These are phyloP conservation scores for Oncorhynchus mykiss DNA, from an alignment of 2,113 vertebrate species.

Conservation along the genomic window DNA sequence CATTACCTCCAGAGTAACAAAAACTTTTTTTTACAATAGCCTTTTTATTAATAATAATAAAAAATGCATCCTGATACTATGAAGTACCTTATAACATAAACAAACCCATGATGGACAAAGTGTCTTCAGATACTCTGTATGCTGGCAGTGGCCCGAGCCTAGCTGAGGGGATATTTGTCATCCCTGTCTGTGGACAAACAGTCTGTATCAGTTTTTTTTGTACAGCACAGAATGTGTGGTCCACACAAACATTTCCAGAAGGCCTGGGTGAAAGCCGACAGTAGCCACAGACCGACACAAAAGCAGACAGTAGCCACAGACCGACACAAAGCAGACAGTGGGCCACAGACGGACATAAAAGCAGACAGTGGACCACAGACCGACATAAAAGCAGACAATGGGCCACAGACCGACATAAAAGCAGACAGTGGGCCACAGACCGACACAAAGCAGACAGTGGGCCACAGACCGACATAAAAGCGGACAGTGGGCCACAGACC, in stretches of 20 bases:
- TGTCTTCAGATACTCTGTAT: conserved; percentile 4
- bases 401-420: not conserved
- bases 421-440: too few relatives aligned
- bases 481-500: too few relatives aligned
- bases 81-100: not conserved
- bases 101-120: not conserved
- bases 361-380: too few relatives aligned
- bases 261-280: conserved; percentile 50
- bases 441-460: not conserved
- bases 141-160: conserved; percentile 8
- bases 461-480: too few relatives aligned
- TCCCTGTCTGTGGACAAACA: conserved; percentile 29
- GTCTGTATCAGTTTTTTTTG: conserved; percentile 49
- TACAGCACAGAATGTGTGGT: conserved; percentile 66
- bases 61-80: not conserved
- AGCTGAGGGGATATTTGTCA: conserved; percentile 34
- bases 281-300: conserved; percentile 15
- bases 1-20: not conserved
- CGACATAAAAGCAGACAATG: not conserved
- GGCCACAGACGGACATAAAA: not conserved
- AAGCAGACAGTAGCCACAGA: too few relatives aligned
- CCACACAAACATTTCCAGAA: conserved; percentile 47
- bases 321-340: not conserved
- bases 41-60: too few relatives aligned
- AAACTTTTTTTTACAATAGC: too few relatives aligned